These are phyloP conservation scores for Calyptommatus sinebrachiatus DNA, from an alignment of 2,113 vertebrate species.

Conservation along the genomic window DNA sequence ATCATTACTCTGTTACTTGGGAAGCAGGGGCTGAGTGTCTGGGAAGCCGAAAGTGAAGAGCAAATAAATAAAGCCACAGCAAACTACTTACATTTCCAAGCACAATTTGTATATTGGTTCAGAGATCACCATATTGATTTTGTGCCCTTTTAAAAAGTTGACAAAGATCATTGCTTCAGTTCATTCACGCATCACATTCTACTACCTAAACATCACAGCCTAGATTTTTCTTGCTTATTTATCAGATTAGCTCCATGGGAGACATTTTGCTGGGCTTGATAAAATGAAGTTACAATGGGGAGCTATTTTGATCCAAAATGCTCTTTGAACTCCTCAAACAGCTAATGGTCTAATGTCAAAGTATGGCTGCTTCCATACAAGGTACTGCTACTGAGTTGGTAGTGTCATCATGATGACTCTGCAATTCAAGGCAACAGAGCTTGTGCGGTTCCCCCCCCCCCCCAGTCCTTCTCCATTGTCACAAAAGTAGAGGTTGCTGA, in stretches of 20 bases:
- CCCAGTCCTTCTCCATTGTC: too few species aligned
- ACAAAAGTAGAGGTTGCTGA: too few species aligned
- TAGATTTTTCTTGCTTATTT: constrained; percentile 6
- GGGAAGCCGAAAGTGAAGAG: background rate
- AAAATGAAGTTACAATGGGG: background rate
- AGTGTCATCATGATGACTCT: too few species aligned
- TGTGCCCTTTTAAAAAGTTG: background rate
- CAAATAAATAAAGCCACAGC: background rate
- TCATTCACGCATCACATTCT: background rate
- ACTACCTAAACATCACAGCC: background rate
- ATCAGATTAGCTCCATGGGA: constrained; percentile 4
- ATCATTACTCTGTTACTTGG: background rate
- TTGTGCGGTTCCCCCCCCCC: too few species aligned
- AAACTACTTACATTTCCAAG: background rate
- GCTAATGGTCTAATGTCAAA: background rate
- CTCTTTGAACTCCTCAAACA: background rate
- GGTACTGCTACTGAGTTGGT: too few species aligned
- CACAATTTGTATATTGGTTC: constrained; percentile 1
- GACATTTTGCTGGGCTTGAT: background rate
- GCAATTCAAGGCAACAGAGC: too few species aligned
- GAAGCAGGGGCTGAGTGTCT: background rate
- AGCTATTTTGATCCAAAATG: constrained; percentile 14
- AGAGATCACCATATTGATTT: constrained; percentile 6
- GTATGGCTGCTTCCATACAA: too few species aligned
- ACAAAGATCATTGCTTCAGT: background rate